phyloP scores from a whole-genome alignment of 1,140 invertebrate genomes.

The Hirudo medicinalis region DNA sequence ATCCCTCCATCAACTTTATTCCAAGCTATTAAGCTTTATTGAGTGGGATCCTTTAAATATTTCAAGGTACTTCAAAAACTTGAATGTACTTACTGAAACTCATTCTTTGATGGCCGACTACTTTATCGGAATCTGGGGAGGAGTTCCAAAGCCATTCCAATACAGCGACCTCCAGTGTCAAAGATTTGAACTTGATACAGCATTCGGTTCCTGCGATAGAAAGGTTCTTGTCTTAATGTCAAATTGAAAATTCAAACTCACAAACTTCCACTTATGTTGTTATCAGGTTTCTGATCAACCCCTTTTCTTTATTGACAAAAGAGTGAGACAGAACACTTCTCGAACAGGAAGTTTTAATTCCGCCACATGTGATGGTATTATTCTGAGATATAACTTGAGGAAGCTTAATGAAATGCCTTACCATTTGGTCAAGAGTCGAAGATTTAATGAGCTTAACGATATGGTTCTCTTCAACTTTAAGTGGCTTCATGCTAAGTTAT shows the following conservation, averaged over 20 bases:
- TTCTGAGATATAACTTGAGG: conserved; percentile 47
- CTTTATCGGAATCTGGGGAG: conserved; percentile 65
- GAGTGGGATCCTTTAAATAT: conserved; percentile 45
- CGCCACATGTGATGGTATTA: too few species aligned
- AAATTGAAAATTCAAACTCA: background rate
- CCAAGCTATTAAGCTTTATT: background rate
- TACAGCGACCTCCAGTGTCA: conserved; percentile 90
- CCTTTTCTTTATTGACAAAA: conserved; percentile 75
- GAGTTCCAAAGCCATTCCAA: conserved; percentile 82
- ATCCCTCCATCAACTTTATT: too few species aligned
- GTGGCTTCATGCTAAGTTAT: conserved; percentile 89
- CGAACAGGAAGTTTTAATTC: too few species aligned
- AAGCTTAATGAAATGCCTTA: conserved; percentile 68
- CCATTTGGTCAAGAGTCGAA: conserved; percentile 59
- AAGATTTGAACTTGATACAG: conserved; percentile 56
- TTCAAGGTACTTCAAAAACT: conserved; percentile 79
- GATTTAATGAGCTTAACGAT: conserved; percentile 81
- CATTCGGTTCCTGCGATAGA: conserved; percentile 80
- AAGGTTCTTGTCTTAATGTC: conserved; percentile 44
- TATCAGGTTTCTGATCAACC: conserved; percentile 72
- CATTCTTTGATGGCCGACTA: conserved; percentile 96
- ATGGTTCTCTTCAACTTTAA: conserved; percentile 93
- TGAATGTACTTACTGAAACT: conserved; percentile 88
- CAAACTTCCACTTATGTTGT: background rate
- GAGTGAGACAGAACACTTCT: conserved; percentile 48